phyloP scores from a whole-genome alignment of 2,113 vertebrate genomes.

The Turnix velox region DNA sequence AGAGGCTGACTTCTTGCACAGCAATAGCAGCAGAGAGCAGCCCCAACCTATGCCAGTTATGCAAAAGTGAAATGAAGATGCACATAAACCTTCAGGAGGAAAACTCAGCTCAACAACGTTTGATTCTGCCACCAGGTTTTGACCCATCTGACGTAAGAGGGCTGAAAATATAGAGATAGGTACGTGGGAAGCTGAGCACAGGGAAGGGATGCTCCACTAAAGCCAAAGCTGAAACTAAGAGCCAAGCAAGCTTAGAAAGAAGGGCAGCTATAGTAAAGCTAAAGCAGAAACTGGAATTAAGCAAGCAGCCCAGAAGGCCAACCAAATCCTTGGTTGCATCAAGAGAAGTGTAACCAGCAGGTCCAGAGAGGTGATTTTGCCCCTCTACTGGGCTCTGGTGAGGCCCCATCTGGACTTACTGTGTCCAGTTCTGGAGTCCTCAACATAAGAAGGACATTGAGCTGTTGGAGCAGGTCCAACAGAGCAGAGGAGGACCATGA shows the following conservation, averaged over 20 bases:
- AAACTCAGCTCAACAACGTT: background rate
- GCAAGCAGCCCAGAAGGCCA: too few relatives aligned
- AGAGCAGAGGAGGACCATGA: too few relatives aligned
- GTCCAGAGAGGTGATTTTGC: too few relatives aligned
- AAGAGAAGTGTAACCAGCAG: too few relatives aligned
- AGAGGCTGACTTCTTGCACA: conserved; percentile 1
- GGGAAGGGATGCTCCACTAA: background rate
- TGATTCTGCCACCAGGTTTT: background rate
- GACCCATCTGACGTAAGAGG: background rate
- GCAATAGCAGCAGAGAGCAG: background rate
- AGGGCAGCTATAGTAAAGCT: background rate
- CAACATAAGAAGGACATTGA: too few relatives aligned
- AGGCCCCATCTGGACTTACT: too few relatives aligned
- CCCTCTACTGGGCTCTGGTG: too few relatives aligned
- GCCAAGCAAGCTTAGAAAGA: background rate
- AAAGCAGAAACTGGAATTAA: background rate
- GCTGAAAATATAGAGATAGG: background rate
- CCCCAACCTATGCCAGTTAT: background rate
- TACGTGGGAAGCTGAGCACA: background rate
- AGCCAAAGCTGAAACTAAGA: background rate
- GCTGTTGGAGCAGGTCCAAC: too few relatives aligned
- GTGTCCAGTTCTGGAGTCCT: too few relatives aligned
- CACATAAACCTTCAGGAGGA: background rate
- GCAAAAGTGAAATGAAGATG: conserved; percentile 22
- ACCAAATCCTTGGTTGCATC: too few relatives aligned